Percentiles rank a stretch among this genome's conserved stretches.
Conservation (phyloP, 1,140 invertebrate genomes). For the Rhizoglyphus robini region DNA sequence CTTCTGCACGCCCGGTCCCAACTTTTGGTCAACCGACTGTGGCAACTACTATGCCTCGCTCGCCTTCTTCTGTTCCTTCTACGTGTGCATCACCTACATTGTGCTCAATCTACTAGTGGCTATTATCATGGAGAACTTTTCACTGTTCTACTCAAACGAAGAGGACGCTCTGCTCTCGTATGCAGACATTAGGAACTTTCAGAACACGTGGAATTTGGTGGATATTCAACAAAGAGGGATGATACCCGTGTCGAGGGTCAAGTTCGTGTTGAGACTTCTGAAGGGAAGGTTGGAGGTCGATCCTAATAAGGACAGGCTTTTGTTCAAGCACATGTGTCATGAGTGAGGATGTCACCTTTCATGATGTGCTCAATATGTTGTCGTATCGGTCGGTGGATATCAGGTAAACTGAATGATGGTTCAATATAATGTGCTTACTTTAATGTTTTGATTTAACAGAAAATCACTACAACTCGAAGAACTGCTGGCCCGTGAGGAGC, state of each 20-base stretch:
- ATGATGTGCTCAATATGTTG: constrained; percentile 99
- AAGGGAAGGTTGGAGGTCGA: constrained; percentile 87
- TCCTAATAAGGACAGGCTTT: constrained; percentile 84
- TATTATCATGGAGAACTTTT: constrained; percentile 26
- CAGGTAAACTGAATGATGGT: too few species aligned
- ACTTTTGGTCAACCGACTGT: constrained; percentile 99
- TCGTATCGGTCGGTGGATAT: constrained; percentile 99
- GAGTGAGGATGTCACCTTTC: constrained; percentile 99
- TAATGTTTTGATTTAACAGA: too few species aligned
- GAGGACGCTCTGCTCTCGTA: constrained; percentile 89
- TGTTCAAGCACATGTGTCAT: constrained; percentile 99
- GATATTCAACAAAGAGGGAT: constrained; percentile 78
- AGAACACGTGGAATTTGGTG: constrained; percentile 98
- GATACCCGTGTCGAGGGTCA: constrained; percentile 41
- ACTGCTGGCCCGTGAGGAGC: constrained; percentile 80
- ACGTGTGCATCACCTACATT: constrained; percentile 99
- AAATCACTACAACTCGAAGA: constrained; percentile 99
- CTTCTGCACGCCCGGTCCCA: constrained; percentile 79
- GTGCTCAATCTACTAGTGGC: constrained; percentile 92
- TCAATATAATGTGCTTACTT: too few species aligned
- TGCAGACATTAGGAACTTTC: constrained; percentile 96
- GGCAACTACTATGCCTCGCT: constrained; percentile 89
- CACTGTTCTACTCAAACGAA: constrained; percentile 85
- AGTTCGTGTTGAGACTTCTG: constrained; percentile 42
- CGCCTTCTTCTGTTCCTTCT: constrained; percentile 98